Conservation (phyloP, 2,113 vertebrate genomes). For the Leucosticte australis region DNA sequence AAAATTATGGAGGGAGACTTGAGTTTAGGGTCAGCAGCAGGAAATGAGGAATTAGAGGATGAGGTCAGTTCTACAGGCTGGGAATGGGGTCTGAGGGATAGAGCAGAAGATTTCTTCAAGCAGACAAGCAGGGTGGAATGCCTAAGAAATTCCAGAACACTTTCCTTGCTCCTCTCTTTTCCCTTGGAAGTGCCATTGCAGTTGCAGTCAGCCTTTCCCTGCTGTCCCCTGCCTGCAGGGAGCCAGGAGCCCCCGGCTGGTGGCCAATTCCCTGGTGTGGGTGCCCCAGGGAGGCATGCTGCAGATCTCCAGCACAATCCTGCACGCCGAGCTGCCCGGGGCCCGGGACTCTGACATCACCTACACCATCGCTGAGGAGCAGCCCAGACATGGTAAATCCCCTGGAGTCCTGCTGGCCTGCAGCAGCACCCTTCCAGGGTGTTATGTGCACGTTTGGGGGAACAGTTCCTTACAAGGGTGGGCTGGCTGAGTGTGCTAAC, state of each 20-base stretch:
- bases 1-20: not conserved
- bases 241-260: slow-evolving; percentile 63
- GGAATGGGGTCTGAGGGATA: not conserved
- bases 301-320: slow-evolving; percentile 83
- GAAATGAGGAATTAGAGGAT: not conserved
- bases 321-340: slow-evolving; percentile 76
- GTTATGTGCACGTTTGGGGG: not conserved
- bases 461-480: not conserved
- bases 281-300: slow-evolving; percentile 93
- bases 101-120: not conserved
- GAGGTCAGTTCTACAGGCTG: not conserved
- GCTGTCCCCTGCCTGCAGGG: slow-evolving; percentile 61
- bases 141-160: not conserved
- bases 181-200: not conserved
- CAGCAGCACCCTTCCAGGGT: not conserved
- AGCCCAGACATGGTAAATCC: slow-evolving; percentile 82
- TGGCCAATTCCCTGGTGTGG: slow-evolving; percentile 83
- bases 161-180: not conserved
- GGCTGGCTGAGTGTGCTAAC: not conserved
- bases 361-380: slow-evolving; percentile 80
- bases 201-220: not conserved
- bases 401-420: not conserved
- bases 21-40: not conserved
- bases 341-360: slow-evolving; percentile 76
- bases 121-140: not conserved